Base-by-base conservation (phyloP, 2,113 vertebrate genomes). In the Apaloderma vittatum region DNA sequence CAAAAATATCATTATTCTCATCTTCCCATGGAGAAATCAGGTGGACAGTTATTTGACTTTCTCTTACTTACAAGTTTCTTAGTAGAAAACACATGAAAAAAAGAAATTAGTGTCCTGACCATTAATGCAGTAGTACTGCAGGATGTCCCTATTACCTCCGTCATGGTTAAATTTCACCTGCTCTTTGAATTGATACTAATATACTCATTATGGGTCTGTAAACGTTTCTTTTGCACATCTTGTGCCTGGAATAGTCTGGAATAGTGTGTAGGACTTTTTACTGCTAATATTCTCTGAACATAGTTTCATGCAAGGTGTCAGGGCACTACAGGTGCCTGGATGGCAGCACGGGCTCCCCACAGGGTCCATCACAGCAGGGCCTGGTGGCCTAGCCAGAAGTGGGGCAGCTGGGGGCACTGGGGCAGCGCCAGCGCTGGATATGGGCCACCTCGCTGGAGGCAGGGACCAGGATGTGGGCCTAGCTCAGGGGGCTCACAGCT, bases 281-380 rank as follows among this genome's bases (percentile, higher is more conserved):
- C 30, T n/a, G 16, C 19, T 55, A 36, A 21, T 66, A 32, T 24
- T 24, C 26, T 72, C 79, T 22, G 19, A 52, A 58, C 9, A 34
- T 11, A 74, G 24, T 63, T 54, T 36, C 2, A 2, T n/a, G 45
- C 26, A 22, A 58, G 45, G 13, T 63, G 29, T 36, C 55, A 29
- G 62, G 29, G 15, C 27, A 23, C 32, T 19, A 20, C 0, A 1
- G 34, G 14, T 8, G 12, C 15, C 0, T 0, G 19, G 34, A 37
- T 40, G 58, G 40, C 0, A 2, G 10, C 6, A 11, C 19, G 5
- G 36, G 6, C 26, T 81, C 37, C 15, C 46, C 17, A 8, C 1
- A 3, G n/a, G 11, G 2, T 24, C 63, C 0, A 0, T 17, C 30
- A 55, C 14, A 8, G 10, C 51, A 62, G 22, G 15, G 8, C 18